Base-by-base conservation (phyloP, 2,113 vertebrate species). In the Syngnathus floridae region DNA sequence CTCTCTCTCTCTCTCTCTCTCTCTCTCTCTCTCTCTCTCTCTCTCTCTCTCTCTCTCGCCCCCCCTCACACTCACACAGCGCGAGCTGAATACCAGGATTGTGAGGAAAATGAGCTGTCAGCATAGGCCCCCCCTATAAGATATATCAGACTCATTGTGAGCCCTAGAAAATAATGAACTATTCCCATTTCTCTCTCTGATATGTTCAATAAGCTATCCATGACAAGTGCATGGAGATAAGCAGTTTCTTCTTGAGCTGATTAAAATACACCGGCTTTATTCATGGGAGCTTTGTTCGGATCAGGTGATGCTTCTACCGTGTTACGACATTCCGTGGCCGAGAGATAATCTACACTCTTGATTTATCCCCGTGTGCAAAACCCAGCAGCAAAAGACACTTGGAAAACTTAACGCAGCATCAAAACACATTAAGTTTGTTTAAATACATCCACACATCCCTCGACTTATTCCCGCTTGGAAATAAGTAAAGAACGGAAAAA, bases 51-150 rank as follows among this genome's bases (percentile, higher is more conserved):
- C 26, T 31, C 26, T 31, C 26, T 31, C 26, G 0, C 22, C 40
- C 40, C 40, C 63, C 48, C 46, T 66, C 35, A 66, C 65, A 37
- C 71, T 78, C 38, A 7, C 12, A 71, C 74, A 70, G 69, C 77
- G 76, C 80, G 79, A 83, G 82, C 82, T 87, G 85, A 90, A 89
- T 82, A 83, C 82, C 76, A 81, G 85, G 83, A 91, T 88, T 89
- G 88, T 90, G 79, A 86, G 49, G 84, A 90, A 90, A 90, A 90
- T 90, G 88, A 90, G 88, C 88, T 89, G 87, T 89, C 87, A 87
- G 82, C 74, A 73, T 78, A 90, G 77, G 84, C 72, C 86, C 82
- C 82, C 76, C 73, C 85, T 77, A 88, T 77, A 74, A 90, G 85
- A 88, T 83, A 83, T 84, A 91, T 90, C 90, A 88, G 84, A 75